Evolutionary conservation across 2,797 vertebrate genomes (phyloP), one percentile per base, ranked within the genome.

Genomic region (Xiphophorus birchmanni): DNA sequence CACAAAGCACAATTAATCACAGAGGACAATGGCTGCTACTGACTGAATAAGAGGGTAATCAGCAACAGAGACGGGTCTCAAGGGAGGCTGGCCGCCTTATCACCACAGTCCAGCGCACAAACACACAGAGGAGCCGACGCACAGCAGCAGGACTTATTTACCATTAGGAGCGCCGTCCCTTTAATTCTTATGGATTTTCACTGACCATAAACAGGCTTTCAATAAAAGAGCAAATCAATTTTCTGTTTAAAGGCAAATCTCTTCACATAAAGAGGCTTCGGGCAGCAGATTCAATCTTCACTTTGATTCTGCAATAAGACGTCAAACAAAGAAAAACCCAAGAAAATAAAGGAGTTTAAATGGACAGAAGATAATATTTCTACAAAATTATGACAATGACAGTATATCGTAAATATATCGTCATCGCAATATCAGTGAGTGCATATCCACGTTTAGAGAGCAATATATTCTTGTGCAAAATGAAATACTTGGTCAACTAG

Each of bases 1-100:
- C 80, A 79, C 77, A 45, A 77, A 86, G 84, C 67, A 73, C 58
- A 32, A 91, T 87, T 82, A 89, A 91, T 93, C 90, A 91, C 76
- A 0, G n/a, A 1, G 13, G 82, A 92, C 87, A 54, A 29, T 0
- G 42, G 82, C 84, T 50, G 52, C 85, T 86, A 81, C 84, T 74
- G 80, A 84, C 54, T 56, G 67, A 88, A 69, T 82, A 74, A 77
- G 82, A 86, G 75, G 75, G 58, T 87, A 84, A 89, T 91, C 76
- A 78, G 60, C 77, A 29, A 73, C 84, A 71, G 69, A 50, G 86
- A 78, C 21, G 37, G 26, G 80, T 84, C 86, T 74, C 86, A 17
- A 58, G 89, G 83, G 90, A 85, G 85, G 40, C 42, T 4, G 74
- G 0, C 23, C 0, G 75, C 56, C 84, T 92, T 94, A 93, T 93